Conservation (phyloP, 2,797 vertebrate species). For the Sciurus carolinensis region DNA sequence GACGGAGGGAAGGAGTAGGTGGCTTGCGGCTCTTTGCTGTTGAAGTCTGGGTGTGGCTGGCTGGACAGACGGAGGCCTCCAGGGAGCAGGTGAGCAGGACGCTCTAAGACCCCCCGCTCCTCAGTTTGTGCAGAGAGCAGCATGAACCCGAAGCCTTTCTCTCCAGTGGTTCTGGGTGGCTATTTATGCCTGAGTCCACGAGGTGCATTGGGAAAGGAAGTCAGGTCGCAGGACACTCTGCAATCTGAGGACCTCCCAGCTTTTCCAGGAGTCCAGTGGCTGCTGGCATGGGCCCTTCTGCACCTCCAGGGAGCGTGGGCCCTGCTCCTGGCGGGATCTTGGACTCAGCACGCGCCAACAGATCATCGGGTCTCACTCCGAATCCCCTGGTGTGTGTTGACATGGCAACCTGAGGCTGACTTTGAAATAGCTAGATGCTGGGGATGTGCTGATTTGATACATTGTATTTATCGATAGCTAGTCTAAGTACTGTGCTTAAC, state of each 20-base stretch:
- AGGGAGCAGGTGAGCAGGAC: rapidly evolving
- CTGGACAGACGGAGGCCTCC: neutral
- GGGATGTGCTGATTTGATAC: conserved; percentile 83
- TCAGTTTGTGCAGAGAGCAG: rapidly evolving
- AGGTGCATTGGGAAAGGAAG: neutral
- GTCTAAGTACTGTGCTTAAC: conserved; percentile 90
- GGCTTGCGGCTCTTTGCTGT: rapidly evolving
- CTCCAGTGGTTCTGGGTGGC: neutral
- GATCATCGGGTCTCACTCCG: neutral
- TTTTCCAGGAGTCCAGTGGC: rapidly evolving
- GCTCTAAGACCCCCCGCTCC: rapidly evolving
- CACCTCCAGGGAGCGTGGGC: neutral
- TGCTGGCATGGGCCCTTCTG: rapidly evolving
- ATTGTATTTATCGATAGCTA: conserved; percentile 87
- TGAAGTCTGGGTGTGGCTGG: rapidly evolving
- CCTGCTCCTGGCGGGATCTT: rapidly evolving
- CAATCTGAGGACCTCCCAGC: rapidly evolving
- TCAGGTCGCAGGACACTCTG: rapidly evolving
- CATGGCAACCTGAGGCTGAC: conserved; percentile 83
- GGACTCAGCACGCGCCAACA: neutral
- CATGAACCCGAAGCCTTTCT: rapidly evolving
- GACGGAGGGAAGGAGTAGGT: no score
- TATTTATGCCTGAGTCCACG: rapidly evolving
- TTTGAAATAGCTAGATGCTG: conserved; percentile 69
- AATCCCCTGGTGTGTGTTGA: conserved; percentile 69